Evolutionary conservation across 2,888 invertebrate genomes (phyloP), one percentile per base, ranked within the genome.

Genomic region (Pogonocherus hispidulus): DNA sequence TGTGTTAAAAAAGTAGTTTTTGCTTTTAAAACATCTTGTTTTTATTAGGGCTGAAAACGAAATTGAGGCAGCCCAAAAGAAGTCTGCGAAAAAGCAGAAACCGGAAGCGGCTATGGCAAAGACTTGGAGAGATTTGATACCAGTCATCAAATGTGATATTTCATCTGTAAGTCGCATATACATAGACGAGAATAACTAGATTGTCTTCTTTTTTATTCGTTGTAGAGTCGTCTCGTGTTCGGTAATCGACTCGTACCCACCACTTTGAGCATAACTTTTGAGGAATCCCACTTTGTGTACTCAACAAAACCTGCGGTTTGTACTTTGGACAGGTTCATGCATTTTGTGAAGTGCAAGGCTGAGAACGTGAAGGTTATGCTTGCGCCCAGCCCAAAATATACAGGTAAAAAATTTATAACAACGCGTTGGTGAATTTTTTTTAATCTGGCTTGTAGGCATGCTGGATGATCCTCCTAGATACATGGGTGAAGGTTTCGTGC

Each of bases 401-500:
- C 93, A 2, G 96, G 82, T 80, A 62, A 41, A 44, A 49, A n/a
- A n/a, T n/a, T n/a, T n/a, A n/a, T n/a, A n/a, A n/a, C n/a, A n/a
- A n/a, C n/a, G n/a, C n/a, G n/a, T n/a, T n/a, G n/a, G 27, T 54
- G 9, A 46, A 9, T 2, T 18, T 51, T 55, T 20, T 27, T 46
- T 72, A n/a, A n/a, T n/a, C n/a, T n/a, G n/a, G n/a, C n/a, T 27
- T 55, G 66, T 66, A 82, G 84, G 96, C 4, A 91, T 95, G 88
- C 92, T 94, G 3, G 97, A 97, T 85, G 97, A 97, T 79, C 98
- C 99, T 0, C 99, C 99, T 0, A 87, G 96, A 55, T 97, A 95
- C 81, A 99, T 99, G 98, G 99, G 99, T 3, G 98, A 98, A 86
- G 99, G 98, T 0, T 99, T 99, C 86, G 98, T 98, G 0, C 91